These are phyloP conservation scores for Tylochromis polylepis DNA, from an alignment of 2,113 vertebrate genomes.

Conservation along the genomic window DNA sequence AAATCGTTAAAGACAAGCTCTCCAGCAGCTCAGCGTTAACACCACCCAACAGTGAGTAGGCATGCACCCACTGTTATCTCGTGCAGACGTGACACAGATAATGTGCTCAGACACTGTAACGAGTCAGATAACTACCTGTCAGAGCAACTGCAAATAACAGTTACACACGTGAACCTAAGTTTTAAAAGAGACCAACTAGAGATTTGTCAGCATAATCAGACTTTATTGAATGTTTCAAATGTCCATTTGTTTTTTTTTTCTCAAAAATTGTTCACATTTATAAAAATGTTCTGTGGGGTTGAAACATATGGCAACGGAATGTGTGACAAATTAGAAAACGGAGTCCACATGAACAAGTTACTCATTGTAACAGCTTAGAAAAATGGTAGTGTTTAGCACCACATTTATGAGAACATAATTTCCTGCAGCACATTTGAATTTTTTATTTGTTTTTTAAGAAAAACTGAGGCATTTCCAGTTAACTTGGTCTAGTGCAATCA, in stretches of 20 bases:
- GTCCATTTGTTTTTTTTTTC: neutral
- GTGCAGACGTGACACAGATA: neutral
- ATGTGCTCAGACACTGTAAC: neutral
- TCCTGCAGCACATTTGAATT: neutral
- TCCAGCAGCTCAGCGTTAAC: constrained; percentile 10
- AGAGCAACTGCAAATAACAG: neutral
- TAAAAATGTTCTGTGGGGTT: neutral
- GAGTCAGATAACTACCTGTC: neutral
- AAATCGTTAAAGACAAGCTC: neutral
- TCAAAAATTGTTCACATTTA: neutral
- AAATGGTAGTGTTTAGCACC: constrained; percentile 11
- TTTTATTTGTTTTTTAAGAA: neutral
- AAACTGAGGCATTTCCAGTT: constrained; percentile 28
- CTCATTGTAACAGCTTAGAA: neutral
- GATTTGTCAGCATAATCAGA: neutral
- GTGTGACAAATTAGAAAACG: neutral
- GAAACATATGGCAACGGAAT: constrained; percentile 4
- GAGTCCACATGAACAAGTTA: neutral
- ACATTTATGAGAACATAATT: neutral
- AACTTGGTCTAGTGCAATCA: neutral
- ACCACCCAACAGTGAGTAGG: constrained; percentile 3
- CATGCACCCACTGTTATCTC: constrained; percentile 36
- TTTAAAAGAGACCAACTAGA: neutral
- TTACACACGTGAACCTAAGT: neutral
- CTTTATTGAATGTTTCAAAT: constrained; percentile 26